Base-by-base conservation (phyloP, 2,113 vertebrate species). In the Bufo gargarizans region DNA sequence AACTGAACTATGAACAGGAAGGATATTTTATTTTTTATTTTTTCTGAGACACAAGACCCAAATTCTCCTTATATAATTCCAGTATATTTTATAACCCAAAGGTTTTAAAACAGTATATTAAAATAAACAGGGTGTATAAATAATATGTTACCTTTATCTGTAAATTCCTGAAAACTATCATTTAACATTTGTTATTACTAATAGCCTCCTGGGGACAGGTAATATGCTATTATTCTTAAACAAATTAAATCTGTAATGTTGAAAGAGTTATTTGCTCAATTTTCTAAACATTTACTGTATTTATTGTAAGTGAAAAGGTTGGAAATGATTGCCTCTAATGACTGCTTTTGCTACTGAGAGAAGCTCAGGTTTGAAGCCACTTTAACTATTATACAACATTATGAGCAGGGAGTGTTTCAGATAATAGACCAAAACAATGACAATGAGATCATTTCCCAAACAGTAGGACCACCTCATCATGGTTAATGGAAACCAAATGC, bases 241-340 rank as follows among this genome's bases (percentile, higher is more conserved):
- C 84, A 77, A 77, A 59, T 49, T 9, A 53, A 58, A 33, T 6
- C 9, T 19, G 43, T 69, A 69, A 69, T 63, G 63, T 17, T 53
- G 22, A 74, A 22, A 74, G 59, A 59, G 69, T 69, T 50, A 2
- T n/a, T 55, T 11, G 11, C n/a, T 13, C 10, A 84, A 71, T n/a
- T 56, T 82, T n/a, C 55, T 63, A 63, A 59, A 77, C 71, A 59
- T 45, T 76, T 76, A 56, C 11, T 45, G 58, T 61, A 81, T 76
- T 85, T 74, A 74, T 47, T 74, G 33, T 74, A 19, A 72, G 45
- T 85, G 74, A 84, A 56, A 56, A 72, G 67, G 50, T 76, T 59
- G 67, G 53, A 76, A 76, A 74, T 85, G 33, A 85, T 76, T 74
- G 71, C 19, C 55, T 76, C 9, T 85, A 76, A 74, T 85, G 33